Conservation (phyloP, 2,888 invertebrate species). For the Drosophila paranaensis region DNA sequence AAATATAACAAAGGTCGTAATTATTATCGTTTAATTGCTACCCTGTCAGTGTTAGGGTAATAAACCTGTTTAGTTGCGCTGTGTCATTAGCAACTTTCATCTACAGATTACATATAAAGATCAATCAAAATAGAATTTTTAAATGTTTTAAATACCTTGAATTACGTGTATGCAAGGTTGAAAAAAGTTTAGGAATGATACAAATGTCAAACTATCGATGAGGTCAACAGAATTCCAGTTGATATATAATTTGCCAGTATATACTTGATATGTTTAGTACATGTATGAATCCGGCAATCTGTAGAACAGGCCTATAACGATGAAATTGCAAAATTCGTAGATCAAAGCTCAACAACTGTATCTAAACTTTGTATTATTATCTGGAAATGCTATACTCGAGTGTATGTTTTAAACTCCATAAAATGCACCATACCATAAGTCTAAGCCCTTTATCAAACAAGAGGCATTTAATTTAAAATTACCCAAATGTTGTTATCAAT, state of each 20-base stretch:
- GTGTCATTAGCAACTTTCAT: not conserved
- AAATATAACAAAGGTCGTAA: not conserved
- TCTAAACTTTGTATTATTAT: not conserved
- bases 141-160: not conserved
- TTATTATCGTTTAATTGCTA: constrained; percentile 3
- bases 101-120: no score
- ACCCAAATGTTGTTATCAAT: no score
- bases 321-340: not conserved
- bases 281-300: not conserved
- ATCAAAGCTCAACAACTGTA: not conserved
- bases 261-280: not conserved
- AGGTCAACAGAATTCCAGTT: not conserved
- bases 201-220: not conserved
- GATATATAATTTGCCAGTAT: not conserved
- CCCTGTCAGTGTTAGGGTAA: no score
- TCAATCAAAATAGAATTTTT: not conserved
- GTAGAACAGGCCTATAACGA: not conserved
- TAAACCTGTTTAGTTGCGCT: not conserved
- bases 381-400: not conserved
- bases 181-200: not conserved
- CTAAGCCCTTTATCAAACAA: no score
- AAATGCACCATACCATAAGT: no score
- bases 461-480: no score
- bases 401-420: no score
- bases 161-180: not conserved